Percentiles rank a stretch among this genome's conserved stretches.
Conservation (phyloP, 2,797 vertebrate species). For the Microhierax caerulescens region DNA sequence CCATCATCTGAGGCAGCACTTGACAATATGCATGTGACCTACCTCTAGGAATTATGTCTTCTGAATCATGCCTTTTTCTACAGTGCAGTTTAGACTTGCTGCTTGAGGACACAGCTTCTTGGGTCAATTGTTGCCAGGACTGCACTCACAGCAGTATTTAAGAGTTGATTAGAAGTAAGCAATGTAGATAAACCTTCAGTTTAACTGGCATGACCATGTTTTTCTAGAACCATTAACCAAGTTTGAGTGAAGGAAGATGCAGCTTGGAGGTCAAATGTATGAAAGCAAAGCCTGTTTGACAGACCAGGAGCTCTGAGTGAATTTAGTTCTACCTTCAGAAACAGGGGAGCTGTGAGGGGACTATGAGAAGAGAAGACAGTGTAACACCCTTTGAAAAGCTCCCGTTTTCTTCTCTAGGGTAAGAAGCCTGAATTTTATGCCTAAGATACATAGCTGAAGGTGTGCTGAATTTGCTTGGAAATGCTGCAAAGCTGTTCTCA, state of each 20-base stretch:
- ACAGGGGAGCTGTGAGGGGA: not conserved
- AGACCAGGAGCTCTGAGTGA: not conserved
- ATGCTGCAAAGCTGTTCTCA: constrained; percentile 27
- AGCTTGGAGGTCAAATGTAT: not conserved
- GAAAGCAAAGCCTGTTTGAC: not conserved
- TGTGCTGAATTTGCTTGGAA: constrained; percentile 24
- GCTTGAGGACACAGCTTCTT: not conserved
- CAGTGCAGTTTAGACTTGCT: not conserved
- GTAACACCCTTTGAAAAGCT: not conserved
- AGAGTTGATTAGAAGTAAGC: not conserved
- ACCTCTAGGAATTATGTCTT: not conserved
- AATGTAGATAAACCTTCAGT: not conserved
- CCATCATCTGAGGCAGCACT: not conserved
- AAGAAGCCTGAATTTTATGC: not conserved
- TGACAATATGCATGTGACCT: not conserved
- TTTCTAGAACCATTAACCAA: not conserved
- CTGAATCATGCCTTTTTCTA: not conserved
- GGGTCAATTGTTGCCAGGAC: not conserved
- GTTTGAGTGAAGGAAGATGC: not conserved
- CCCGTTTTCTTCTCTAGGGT: not conserved
- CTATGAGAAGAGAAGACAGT: not conserved
- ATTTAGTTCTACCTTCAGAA: not conserved
- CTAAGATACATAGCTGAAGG: not conserved
- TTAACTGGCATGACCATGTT: not conserved
- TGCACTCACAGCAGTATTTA: not conserved